These are phyloP conservation scores for Synchiropus splendidus DNA, from an alignment of 2,113 vertebrate genomes.

Conservation along the genomic window DNA sequence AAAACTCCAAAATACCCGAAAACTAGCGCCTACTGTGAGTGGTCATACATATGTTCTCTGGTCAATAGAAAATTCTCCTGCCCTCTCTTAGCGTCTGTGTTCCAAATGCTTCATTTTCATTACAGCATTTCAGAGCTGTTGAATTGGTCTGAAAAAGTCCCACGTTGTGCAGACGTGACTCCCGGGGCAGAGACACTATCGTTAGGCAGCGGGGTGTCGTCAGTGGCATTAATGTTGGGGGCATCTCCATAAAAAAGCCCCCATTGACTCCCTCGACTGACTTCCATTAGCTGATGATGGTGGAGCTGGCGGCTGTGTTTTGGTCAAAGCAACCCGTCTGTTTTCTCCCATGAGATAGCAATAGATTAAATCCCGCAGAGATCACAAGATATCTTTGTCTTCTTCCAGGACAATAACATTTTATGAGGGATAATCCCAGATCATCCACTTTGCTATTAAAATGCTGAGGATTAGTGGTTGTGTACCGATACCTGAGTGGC, in stretches of 20 bases:
- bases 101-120: no score
- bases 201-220: conserved; percentile 33
- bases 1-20: no score
- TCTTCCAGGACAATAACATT: conserved; percentile 60
- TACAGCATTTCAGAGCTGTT: no score
- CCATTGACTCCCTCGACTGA: conserved; percentile 48
- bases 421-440: conserved; percentile 70
- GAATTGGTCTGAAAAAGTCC: not conserved
- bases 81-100: no score
- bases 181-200: conserved; percentile 12
- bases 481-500: conserved; percentile 38
- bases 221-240: conserved; percentile 39
- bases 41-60: no score
- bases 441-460: conserved; percentile 71
- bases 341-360: conserved; percentile 56
- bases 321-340: conserved; percentile 52
- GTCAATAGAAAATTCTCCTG: no score
- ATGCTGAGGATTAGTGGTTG: conserved; percentile 41
- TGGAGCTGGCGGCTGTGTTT: conserved; percentile 47
- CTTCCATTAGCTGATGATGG: conserved; percentile 61
- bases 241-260: conserved; percentile 61
- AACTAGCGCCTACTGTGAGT: no score
- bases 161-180: not conserved
- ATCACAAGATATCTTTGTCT: conserved; percentile 71
- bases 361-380: conserved; percentile 61